Base-by-base conservation (phyloP, 64 coral and sea anemone species). In the Cladopsammia gracilis region DNA sequence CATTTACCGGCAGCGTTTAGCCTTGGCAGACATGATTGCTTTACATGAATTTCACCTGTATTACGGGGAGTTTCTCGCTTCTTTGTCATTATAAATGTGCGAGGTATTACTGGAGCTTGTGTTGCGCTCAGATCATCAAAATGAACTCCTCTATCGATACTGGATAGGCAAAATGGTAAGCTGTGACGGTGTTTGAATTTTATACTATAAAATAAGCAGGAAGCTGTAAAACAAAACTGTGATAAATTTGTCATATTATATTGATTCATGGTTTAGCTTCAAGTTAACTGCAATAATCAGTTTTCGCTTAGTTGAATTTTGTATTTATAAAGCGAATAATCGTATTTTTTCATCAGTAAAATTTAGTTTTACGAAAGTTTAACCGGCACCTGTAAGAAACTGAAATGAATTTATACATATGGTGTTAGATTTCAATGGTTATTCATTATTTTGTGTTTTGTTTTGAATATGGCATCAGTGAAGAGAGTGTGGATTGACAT, bases 101-200 rank as follows among this genome's bases (percentile, higher is more conserved):
- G 91, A 93, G 75, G 91, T 85, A 10, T 73, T 93, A 5, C 72
- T 93, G 48, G 71, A 85, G 7, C 73, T 93, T 48, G 91, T 93
- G 13, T 24, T 85, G 22, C 58, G 83, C 6, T 61, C 50, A 58
- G 91, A 93, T 51, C 82, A 78, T 7, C 74, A 62, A 20, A 86
- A 85, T 93, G 85, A 87, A 34, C 44, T 87, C 50, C 74, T 87
- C 23, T 85, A 87, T 87, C 71, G 85, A 87, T 93, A 93, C 82
- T 93, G 91, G 91, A 93, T 85, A 59, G 83, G 81, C 3, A 48
- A 82, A 69, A 60, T 93, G 91, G 91, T 93, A 34, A 93, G 71
- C 51, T 14, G 23, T 56, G 14, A 48, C 14, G 25, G 2, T 89
- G 45, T 20, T 80, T 71, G 47, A 78, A 70, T 78, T 75, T 13